Conservation (phyloP, 2,888 invertebrate species). For the Drosophila maculinotata region DNA sequence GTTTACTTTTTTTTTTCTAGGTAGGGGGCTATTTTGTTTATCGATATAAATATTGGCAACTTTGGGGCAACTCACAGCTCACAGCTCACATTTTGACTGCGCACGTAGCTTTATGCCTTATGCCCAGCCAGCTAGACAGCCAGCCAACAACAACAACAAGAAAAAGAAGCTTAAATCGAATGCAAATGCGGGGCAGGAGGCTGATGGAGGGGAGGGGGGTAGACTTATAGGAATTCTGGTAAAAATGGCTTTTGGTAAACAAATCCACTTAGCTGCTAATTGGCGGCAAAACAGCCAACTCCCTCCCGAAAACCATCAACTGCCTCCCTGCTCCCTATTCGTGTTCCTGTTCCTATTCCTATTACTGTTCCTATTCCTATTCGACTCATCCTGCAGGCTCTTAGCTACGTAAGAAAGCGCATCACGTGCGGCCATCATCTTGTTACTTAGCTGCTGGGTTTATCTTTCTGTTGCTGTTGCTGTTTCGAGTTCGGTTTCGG, state of each 20-base stretch:
- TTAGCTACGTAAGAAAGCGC: constrained; percentile 41
- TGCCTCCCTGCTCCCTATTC: too few relatives aligned
- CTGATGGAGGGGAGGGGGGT: too few relatives aligned
- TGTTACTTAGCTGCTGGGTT: constrained; percentile 59
- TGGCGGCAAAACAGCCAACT: constrained; percentile 73
- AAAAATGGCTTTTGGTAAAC: constrained; percentile 57
- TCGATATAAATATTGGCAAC: constrained; percentile 75
- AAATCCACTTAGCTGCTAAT: constrained; percentile 78
- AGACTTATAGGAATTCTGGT: background rate
- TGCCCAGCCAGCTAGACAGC: too few relatives aligned
- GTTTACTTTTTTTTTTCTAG: constrained; percentile 23
- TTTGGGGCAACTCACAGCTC: constrained; percentile 30
- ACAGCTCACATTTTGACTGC: constrained; percentile 62
- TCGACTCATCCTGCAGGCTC: background rate
- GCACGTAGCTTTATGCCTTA: too few relatives aligned
- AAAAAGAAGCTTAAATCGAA: constrained; percentile 11
- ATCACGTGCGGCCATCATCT: constrained; percentile 65
- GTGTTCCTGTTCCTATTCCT: background rate
- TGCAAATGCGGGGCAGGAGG: constrained; percentile 21
- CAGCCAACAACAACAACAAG: constrained; percentile 6
- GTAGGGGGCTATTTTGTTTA: constrained; percentile 76
- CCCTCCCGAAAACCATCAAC: background rate
- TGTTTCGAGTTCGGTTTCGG: constrained; percentile 20
- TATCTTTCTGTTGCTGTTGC: constrained; percentile 35
- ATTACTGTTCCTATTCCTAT: too few relatives aligned